Base-by-base conservation (phyloP, 2,888 invertebrate species). In the Mesorhabditis sp. region DNA sequence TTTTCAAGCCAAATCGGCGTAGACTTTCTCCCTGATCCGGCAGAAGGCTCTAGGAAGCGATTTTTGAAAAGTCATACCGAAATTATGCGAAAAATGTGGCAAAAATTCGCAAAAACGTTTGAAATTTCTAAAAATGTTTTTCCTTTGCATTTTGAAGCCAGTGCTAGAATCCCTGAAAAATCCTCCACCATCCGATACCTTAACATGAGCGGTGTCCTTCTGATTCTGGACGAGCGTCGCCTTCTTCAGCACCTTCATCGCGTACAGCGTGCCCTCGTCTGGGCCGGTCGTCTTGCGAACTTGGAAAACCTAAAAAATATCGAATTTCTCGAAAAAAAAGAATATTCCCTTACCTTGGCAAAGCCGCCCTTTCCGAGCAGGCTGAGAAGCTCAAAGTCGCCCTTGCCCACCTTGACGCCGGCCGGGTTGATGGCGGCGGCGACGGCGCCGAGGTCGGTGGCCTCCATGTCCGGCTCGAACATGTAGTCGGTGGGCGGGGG, bases 331-430 rank as follows among this genome's bases (percentile, higher is more conserved):
- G 43, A 4, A 28, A 78, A 28, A 78, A 70, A 4, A 42, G 15
- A 68, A 5, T 6, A 69, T 58, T 5, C 44, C 66, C 62, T 4
- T 10, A 96, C 97, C 90, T 97, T 98, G 81, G 97, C 98, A 89
- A 98, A 98, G 73, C 97, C 98, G 78, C 98, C 98, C 89, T 95
- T 95, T 41, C 98, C 98, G 71, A 98, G 93, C 28, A 89, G 94
- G 88, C 94, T 95, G 74, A 94, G 91, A 70, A 98, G 88, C 87
- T 96, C 93, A 89, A 98, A 98, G 88, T 97, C 96, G 87, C 93
- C 91, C 44, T 94, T 93, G 13, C 94, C 93, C 69, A 92, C 91
- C 85, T 92, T 69, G 7, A 72, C 77, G 63, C 80, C 71, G 5
- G 74, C 72, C 43, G 92, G 92, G 87, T 95, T 95, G 4, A 95